Evolutionary conservation across 2,888 invertebrate species (phyloP).

Genomic region (Pristionchus entomophagus): DNA sequence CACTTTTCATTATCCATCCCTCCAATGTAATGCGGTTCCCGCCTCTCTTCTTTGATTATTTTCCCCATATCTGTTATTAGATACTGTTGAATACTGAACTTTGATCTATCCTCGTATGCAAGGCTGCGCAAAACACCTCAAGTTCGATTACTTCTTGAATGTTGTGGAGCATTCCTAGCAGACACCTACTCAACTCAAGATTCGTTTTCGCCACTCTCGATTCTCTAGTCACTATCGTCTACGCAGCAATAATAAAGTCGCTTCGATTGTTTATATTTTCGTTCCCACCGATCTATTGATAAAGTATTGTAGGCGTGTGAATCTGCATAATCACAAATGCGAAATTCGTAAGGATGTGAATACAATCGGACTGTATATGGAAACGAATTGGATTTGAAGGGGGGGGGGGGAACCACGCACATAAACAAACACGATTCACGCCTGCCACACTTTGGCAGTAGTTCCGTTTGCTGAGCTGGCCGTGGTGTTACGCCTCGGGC

Average conservation of each 20-base stretch:
- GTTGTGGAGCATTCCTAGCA: not conserved
- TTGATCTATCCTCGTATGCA: not conserved
- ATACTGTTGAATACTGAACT: no score
- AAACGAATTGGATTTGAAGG: no score
- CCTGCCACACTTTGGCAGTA: not conserved
- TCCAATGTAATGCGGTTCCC: no score
- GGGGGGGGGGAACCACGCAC: not conserved
- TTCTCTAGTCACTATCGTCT: not conserved
- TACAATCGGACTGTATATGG: no score
- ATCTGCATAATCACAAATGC: no score
- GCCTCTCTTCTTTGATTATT: not conserved
- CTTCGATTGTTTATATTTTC: slow-evolving; percentile 30
- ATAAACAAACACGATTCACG: not conserved
- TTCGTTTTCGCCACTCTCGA: not conserved
- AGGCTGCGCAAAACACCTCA: not conserved
- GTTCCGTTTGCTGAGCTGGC: not conserved
- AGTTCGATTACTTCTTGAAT: not conserved
- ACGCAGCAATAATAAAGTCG: slow-evolving; percentile 3
- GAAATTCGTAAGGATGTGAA: no score
- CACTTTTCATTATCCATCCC: not conserved
- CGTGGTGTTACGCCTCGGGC: not conserved
- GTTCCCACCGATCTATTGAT: not conserved
- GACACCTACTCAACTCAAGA: not conserved
- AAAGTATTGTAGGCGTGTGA: not conserved
- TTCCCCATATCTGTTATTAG: not conserved